Conservation (phyloP, 64 coral and sea anemone species). For the Montipora capricornis region DNA sequence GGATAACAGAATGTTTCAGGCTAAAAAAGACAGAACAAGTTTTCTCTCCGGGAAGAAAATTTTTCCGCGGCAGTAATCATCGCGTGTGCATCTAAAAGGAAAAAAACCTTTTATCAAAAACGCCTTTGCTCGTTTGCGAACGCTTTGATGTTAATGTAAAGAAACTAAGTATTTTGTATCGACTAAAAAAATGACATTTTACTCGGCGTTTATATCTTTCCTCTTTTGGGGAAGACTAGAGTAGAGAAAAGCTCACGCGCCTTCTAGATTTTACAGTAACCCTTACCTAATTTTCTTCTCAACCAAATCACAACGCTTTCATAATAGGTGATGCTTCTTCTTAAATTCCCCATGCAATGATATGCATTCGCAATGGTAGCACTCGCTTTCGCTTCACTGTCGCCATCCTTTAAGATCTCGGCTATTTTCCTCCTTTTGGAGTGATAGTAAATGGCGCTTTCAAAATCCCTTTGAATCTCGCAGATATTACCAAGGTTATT, state of each 20-base stretch:
- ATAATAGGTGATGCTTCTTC: constrained; percentile 74
- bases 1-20: too few species aligned
- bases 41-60: too few species aligned
- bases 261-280: neutral
- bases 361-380: constrained; percentile 73
- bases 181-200: too few species aligned
- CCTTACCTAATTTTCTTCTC: constrained; percentile 79
- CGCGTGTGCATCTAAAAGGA: too few species aligned
- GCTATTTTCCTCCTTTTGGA: constrained; percentile 66
- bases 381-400: constrained; percentile 72
- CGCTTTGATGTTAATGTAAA: neutral
- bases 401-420: constrained; percentile 60
- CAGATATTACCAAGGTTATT: constrained; percentile 87
- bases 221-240: too few species aligned
- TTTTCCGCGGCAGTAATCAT: too few species aligned
- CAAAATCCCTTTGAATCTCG: constrained; percentile 84
- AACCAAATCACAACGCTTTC: constrained; percentile 86
- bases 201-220: too few species aligned
- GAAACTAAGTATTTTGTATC: too few species aligned
- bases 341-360: constrained; percentile 62
- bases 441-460: constrained; percentile 88
- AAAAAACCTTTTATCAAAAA: neutral
- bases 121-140: neutral
- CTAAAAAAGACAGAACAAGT: too few species aligned
- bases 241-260: neutral